These are phyloP conservation scores for Drosophila gaucha DNA, from an alignment of 2,888 invertebrate genomes.

Conservation along the genomic window DNA sequence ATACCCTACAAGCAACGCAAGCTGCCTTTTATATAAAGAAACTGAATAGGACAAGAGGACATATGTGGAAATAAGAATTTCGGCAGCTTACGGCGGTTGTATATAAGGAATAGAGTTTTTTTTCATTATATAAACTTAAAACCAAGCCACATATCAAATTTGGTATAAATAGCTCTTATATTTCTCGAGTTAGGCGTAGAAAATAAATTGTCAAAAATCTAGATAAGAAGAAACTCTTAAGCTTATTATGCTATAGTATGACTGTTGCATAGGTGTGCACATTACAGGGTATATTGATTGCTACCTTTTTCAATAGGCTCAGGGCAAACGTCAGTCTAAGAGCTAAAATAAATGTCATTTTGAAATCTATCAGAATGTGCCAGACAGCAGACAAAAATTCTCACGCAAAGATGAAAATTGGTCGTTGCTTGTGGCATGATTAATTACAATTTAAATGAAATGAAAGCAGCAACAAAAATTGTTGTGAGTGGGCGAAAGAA, in stretches of 20 bases:
- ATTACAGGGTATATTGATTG: too few species aligned
- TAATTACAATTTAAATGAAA: constrained; percentile 58
- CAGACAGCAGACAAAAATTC: constrained; percentile 42
- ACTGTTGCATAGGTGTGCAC: too few species aligned
- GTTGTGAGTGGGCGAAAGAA: constrained; percentile 42
- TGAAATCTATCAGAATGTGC: constrained; percentile 51
- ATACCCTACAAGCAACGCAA: not conserved
- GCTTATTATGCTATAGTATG: not conserved
- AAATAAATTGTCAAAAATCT: not conserved
- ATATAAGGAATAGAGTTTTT: not conserved
- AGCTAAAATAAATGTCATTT: constrained; percentile 24
- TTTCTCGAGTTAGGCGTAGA: not conserved
- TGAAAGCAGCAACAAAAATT: constrained; percentile 27
- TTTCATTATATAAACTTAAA: too few species aligned
- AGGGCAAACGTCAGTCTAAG: constrained; percentile 11
- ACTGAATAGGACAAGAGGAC: not conserved
- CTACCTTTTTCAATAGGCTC: not conserved
- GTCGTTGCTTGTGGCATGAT: constrained; percentile 41
- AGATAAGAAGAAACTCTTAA: not conserved
- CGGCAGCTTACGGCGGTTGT: too few species aligned
- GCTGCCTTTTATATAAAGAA: not conserved
- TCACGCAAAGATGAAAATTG: constrained; percentile 25
- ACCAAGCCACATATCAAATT: not conserved
- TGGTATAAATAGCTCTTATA: not conserved
- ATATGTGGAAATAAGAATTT: not conserved